Evolutionary conservation across 2,113 vertebrate species (phyloP), one percentile per base, ranked within the genome.

Genomic region (Notothenia rossii): DNA sequence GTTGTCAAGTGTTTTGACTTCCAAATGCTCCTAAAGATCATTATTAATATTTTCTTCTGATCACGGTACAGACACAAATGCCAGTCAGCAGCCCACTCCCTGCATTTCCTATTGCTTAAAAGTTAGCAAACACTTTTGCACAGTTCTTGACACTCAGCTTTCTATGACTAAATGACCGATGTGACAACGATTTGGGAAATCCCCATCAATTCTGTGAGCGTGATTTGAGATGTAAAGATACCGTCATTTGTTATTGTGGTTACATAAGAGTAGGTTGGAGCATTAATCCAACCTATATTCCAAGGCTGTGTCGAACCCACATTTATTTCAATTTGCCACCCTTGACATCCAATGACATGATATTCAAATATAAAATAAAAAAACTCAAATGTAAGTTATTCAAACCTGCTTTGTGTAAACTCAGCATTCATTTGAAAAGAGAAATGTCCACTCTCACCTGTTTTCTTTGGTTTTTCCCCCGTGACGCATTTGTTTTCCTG

Each of bases 381-480:
- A 40, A 8, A 40, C 36, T 40, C 5, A 40, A 40, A 40, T 40
- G 0, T 15, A 25, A 55, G 7, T 36, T 11, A 2, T 9, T 64
- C 51, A 65, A 58, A 76, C n/a, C n/a, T 45, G 8, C 17, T 15
- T 45, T 36, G 14, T 66, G 11, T 15, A 20, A 40, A 15, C 9
- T 14, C 1, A 7, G 5, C 51, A 10, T 49, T 62, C 0, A 14
- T 65, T 68, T 45, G 20, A 10, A 58, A 63, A 50, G 4, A 74
- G 17, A 10, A 33, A 2, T n/a, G 8, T 64, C 22, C 49, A 60
- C 9, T 77, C 85, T 89, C 72, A 93, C 93, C 88, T 76, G 40
- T 82, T 5, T 0, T 79, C 3, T 54, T 68, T 1, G 3, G 51
- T 63, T 33, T 75, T 43, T 92, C 82, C 3, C 83, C 84, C 0